phyloP scores from a whole-genome alignment of 2,888 invertebrate genomes.

The Chironomus tentans region DNA sequence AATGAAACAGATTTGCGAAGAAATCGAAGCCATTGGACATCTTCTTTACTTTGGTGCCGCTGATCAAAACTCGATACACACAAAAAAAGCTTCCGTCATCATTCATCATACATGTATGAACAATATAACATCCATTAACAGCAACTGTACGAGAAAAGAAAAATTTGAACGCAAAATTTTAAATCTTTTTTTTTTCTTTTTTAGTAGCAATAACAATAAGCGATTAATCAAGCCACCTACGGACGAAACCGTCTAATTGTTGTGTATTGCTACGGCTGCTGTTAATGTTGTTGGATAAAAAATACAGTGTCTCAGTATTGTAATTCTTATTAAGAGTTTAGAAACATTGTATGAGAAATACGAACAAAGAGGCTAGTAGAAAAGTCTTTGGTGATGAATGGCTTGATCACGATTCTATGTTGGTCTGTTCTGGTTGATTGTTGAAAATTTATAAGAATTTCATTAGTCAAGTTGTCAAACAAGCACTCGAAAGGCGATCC shows the following conservation, averaged over 20 bases:
- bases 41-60: background rate
- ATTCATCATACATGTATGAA: background rate
- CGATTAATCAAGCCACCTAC: slow-evolving; percentile 25
- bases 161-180: background rate
- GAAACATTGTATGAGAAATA: no score
- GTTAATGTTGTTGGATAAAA: background rate
- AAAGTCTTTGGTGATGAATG: no score
- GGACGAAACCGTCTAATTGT: background rate
- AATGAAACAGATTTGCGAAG: background rate
- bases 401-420: no score
- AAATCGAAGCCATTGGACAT: background rate
- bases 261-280: background rate
- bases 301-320: no score
- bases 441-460: no score
- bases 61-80: background rate
- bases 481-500: no score
- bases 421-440: no score
- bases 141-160: background rate
- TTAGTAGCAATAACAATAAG: slow-evolving; percentile 13
- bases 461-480: no score
- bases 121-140: no score
- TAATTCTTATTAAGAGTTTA: no score
- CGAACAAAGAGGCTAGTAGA: no score
- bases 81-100: slow-evolving; percentile 2
- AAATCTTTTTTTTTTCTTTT: background rate